These are phyloP conservation scores for Danio kyathit DNA, from an alignment of 2,797 vertebrate species.

Conservation along the genomic window DNA sequence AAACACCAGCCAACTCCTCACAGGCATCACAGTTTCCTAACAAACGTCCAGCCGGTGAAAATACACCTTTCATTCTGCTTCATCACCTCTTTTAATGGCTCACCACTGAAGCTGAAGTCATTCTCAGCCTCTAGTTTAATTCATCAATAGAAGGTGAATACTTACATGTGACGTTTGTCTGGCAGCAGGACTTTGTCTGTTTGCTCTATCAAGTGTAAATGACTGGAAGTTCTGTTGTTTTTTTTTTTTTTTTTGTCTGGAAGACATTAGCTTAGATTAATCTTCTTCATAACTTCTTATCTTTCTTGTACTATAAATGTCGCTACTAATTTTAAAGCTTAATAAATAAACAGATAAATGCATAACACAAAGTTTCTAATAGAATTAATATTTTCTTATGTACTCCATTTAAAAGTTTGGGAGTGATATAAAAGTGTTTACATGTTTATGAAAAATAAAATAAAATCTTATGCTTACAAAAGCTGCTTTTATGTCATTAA, in stretches of 20 bases:
- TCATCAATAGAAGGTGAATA: constrained; percentile 5
- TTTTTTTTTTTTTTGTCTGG: constrained; percentile 7
- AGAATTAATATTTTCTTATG: too few species aligned
- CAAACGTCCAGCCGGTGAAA: constrained; percentile 34
- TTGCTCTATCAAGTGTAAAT: constrained; percentile 42
- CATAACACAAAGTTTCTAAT: background rate
- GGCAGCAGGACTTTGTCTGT: constrained; percentile 2
- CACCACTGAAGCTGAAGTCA: constrained; percentile 1
- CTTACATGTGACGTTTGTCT: constrained; percentile 35
- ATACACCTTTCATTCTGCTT: constrained; percentile 30
- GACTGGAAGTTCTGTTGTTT: background rate
- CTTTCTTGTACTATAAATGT: background rate
- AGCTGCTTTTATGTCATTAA: background rate
- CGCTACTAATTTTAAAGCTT: background rate
- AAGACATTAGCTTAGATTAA: constrained; percentile 21
- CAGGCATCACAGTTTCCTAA: constrained; percentile 58
- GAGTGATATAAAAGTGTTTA: background rate
- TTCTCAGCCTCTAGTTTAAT: constrained; percentile 27
- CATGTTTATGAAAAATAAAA: too few species aligned
- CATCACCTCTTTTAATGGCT: constrained; percentile 27
- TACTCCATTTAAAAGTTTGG: background rate
- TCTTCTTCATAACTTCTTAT: background rate
- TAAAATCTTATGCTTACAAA: background rate
- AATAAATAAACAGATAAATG: background rate
- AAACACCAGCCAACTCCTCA: constrained; percentile 26